phyloP scores from a whole-genome alignment of 2,888 invertebrate species.

The Troglohyphantes excavatus region DNA sequence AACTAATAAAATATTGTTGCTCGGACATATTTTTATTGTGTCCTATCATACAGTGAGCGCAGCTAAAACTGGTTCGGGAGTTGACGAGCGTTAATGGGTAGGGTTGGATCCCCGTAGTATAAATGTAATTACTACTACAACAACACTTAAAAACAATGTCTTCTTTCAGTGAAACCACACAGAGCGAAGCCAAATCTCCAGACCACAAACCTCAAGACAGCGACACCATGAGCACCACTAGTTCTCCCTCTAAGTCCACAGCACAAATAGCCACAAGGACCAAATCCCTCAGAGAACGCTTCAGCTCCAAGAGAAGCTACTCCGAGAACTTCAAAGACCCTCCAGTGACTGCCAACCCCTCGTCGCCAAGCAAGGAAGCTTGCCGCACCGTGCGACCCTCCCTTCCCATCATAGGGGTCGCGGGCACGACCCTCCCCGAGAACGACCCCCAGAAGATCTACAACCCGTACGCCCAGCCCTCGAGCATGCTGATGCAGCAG shows the following conservation, averaged over 20 bases:
- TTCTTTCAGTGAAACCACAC: constrained; percentile 36
- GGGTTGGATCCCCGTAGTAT: no score
- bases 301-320: constrained; percentile 81
- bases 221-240: constrained; percentile 1
- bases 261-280: constrained; percentile 77
- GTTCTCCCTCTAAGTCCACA: constrained; percentile 23
- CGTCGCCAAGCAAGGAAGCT: constrained; percentile 46
- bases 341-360: constrained; percentile 38
- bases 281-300: constrained; percentile 80
- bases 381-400: constrained; percentile 59
- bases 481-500: constrained; percentile 33
- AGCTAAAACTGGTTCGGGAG: no score
- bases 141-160: not conserved
- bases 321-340: constrained; percentile 81
- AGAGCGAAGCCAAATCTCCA: constrained; percentile 4
- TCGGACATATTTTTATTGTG: no score
- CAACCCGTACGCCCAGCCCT: constrained; percentile 37
- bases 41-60: no score
- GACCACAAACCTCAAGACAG: not conserved
- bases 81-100: no score
- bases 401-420: constrained; percentile 47
- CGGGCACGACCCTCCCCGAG: not conserved
- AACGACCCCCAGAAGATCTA: constrained; percentile 44
- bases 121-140: no score
- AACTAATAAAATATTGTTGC: no score